phyloP scores from a whole-genome alignment of 1,140 invertebrate species.

The Drosophila parvula region DNA sequence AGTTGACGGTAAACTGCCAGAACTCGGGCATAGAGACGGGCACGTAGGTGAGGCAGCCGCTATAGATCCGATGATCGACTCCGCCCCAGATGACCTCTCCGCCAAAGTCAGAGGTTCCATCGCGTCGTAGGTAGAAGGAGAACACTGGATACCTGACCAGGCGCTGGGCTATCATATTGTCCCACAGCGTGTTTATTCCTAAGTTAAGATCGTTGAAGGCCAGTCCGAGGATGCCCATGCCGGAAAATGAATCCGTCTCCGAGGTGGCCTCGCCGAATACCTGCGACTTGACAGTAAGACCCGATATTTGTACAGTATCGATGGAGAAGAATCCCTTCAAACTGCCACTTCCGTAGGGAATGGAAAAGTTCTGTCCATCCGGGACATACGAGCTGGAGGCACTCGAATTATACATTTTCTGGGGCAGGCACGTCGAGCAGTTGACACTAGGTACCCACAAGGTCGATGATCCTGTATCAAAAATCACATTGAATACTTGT shows the following conservation, averaged over 20 bases:
- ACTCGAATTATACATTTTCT: conserved; percentile 92
- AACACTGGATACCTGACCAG: conserved; percentile 93
- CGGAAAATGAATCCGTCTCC: conserved; percentile 94
- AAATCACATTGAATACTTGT: conserved; percentile 96
- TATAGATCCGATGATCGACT: conserved; percentile 60
- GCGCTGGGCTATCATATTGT: conserved; percentile 95
- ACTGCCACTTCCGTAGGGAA: conserved; percentile 97
- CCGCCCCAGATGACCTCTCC: conserved; percentile 76
- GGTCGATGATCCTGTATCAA: conserved; percentile 99
- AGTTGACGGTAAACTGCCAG: conserved; percentile 79
- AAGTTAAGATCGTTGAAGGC: conserved; percentile 93
- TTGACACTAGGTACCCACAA: conserved; percentile 98
- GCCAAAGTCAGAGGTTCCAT: conserved; percentile 43
- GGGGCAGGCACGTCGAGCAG: conserved; percentile 91
- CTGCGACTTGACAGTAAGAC: conserved; percentile 90
- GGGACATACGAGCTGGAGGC: conserved; percentile 91
- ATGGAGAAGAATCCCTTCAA: conserved; percentile 96
- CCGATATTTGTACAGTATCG: conserved; percentile 90
- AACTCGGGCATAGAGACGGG: conserved; percentile 69
- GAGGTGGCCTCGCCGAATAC: conserved; percentile 97
- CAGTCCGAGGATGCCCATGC: conserved; percentile 97
- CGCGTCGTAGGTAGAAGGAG: conserved; percentile 91
- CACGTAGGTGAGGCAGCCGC: conserved; percentile 68
- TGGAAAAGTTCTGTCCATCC: conserved; percentile 95
- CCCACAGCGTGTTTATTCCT: conserved; percentile 94